Conservation (phyloP, 2,797 vertebrate genomes). For the Buphagus erythrorhynchus region DNA sequence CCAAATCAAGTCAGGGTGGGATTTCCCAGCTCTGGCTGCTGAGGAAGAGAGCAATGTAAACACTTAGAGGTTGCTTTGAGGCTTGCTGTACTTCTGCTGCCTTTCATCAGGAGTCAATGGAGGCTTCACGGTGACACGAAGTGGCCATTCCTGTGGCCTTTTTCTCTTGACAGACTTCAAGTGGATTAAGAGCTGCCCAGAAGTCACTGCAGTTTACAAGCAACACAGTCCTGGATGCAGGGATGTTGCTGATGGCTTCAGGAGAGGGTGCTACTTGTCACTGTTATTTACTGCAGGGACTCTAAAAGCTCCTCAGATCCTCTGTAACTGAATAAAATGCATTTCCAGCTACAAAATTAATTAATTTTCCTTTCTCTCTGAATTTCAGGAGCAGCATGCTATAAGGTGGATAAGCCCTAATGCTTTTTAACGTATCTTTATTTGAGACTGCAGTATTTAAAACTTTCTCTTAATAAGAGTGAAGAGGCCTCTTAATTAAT, state of each 20-base stretch:
- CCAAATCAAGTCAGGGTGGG: background rate
- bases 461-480: background rate
- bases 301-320: background rate
- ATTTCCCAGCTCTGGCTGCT: background rate
- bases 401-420: background rate
- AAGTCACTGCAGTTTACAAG: background rate
- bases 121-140: background rate
- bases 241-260: background rate
- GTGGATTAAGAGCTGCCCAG: background rate
- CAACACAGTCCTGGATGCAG: background rate
- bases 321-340: background rate
- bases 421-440: background rate
- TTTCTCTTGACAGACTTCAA: background rate
- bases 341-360: background rate
- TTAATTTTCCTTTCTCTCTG: background rate
- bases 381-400: background rate
- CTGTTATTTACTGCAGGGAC: background rate
- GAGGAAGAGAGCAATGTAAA: background rate
- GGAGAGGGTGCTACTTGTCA: background rate
- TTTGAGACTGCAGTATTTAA: background rate
- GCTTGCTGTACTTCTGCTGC: background rate
- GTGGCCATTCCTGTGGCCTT: background rate
- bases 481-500: constrained; percentile 27
- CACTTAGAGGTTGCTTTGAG: background rate
- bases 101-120: background rate